These are phyloP conservation scores for Periophthalmodon schlosseri DNA, from an alignment of 2,113 vertebrate genomes.

Conservation along the genomic window DNA sequence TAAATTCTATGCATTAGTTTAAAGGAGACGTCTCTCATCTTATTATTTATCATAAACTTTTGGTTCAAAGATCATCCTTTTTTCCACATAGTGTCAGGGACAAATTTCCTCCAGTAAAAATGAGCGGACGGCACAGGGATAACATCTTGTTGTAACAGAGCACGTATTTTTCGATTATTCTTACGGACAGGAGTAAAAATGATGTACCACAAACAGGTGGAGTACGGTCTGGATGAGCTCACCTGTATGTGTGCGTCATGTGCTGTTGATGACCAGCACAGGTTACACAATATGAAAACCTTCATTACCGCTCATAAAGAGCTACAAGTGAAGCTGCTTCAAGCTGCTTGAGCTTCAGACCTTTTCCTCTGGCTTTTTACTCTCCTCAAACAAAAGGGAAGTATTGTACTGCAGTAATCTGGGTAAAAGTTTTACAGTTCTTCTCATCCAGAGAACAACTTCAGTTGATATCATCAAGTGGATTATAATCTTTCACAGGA, in stretches of 20 bases:
- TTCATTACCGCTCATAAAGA: conserved; percentile 63
- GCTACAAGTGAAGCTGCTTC: conserved; percentile 51
- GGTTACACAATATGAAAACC: conserved; percentile 68
- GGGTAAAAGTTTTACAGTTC: neutral
- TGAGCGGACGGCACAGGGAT: too few relatives aligned
- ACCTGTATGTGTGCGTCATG: conserved; percentile 64
- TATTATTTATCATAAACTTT: too few relatives aligned
- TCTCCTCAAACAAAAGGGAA: conserved; percentile 51
- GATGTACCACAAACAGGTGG: conserved; percentile 67
- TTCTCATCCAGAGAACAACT: conserved; percentile 4
- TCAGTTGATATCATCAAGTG: conserved; percentile 23
- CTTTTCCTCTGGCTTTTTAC: neutral
- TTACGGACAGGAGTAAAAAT: too few relatives aligned
- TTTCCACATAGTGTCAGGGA: too few relatives aligned
- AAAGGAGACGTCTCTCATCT: too few relatives aligned
- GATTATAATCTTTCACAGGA: conserved; percentile 37
- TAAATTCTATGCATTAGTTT: too few relatives aligned
- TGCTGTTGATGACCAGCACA: conserved; percentile 56
- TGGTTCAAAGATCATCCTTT: too few relatives aligned
- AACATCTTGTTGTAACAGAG: too few relatives aligned
- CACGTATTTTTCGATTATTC: too few relatives aligned
- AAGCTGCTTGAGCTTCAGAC: conserved; percentile 37
- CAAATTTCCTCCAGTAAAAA: too few relatives aligned
- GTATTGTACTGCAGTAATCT: conserved; percentile 19
- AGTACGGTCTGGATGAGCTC: conserved; percentile 69